Conservation (phyloP, 2,888 invertebrate genomes). For the Leptothorax acervorum region DNA sequence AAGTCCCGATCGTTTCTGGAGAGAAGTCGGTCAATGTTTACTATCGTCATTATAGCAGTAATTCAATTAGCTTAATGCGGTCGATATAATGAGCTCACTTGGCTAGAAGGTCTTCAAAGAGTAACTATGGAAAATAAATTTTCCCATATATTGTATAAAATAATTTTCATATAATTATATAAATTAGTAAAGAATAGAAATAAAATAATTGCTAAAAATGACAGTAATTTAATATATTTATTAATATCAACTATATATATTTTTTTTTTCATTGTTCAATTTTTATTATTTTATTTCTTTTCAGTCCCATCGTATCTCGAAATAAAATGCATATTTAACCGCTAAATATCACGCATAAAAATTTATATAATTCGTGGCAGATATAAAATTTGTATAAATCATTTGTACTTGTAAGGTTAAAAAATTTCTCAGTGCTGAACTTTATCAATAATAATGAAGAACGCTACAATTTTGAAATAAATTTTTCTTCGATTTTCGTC, state of each 20-base stretch:
- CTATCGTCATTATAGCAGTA: conserved; percentile 20
- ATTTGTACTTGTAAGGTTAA: neutral
- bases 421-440: neutral
- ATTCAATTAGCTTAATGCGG: conserved; percentile 15
- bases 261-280: neutral
- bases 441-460: neutral
- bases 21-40: conserved; percentile 19
- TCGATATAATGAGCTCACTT: conserved; percentile 22
- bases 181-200: neutral
- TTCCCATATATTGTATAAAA: neutral
- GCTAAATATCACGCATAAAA: neutral
- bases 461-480: neutral
- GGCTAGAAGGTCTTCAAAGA: neutral
- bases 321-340: neutral
- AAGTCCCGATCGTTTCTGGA: neutral
- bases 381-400: neutral
- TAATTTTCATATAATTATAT: neutral
- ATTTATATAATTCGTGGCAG: neutral
- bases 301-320: neutral
- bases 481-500: neutral
- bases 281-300: neutral
- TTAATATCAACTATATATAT: neutral
- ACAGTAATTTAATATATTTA: neutral
- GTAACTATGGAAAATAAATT: neutral
- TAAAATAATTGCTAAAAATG: neutral